Base-by-base conservation (phyloP, 2,888 invertebrate genomes). In the Cabera pusaria region DNA sequence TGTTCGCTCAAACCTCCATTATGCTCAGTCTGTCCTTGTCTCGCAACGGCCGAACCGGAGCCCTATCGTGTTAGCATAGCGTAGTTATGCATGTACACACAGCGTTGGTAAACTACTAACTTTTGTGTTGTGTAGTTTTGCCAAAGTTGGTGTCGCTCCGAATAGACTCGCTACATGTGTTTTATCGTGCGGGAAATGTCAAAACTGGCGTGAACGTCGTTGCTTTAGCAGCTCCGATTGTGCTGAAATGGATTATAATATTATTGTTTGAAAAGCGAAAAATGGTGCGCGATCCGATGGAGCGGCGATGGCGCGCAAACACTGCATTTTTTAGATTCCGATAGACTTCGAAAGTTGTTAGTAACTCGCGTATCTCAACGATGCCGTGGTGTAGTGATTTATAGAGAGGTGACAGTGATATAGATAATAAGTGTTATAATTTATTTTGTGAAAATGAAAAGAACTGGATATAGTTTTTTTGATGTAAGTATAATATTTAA, bases 71-170 rank as follows among this genome's bases (percentile, higher is more conserved):
- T 40, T 34, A 42, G 35, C 59, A 53, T 56, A 52, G 57, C 50
- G 51, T 63, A 58, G 70, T 69, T 72, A 69, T 72, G 64, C 70
- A 67, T 67, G 71, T 72, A 67, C 59, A 57, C 61, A 54, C 57
- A 53, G 61, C 59, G 61, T 57, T 56, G 52, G 65, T 70, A 71
- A 72, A 72, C 72, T 77, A 74, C 78, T 76, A 75, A 70, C 66
- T 77, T 79, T 78, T 81, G 73, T 76, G 70, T 66, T 44, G 50
- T 47, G 64, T 67, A 68, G 76, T 77, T 78, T 74, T 72, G 80
- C 77, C 75, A 77, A n/a, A 80, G 75, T 76, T 74, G 71, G 64
- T 69, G 71, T 65, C 64, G 72, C 51, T 63, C 75, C 48, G 72
- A 73, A 65, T 73, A 69, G 68, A 64, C 60, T 56, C 59, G 56